A percentile compares a stretch with the other conserved stretches of the same genome.
phyloP scores from a whole-genome alignment of 2,797 vertebrate species.

The Rhinoraja longicauda region DNA sequence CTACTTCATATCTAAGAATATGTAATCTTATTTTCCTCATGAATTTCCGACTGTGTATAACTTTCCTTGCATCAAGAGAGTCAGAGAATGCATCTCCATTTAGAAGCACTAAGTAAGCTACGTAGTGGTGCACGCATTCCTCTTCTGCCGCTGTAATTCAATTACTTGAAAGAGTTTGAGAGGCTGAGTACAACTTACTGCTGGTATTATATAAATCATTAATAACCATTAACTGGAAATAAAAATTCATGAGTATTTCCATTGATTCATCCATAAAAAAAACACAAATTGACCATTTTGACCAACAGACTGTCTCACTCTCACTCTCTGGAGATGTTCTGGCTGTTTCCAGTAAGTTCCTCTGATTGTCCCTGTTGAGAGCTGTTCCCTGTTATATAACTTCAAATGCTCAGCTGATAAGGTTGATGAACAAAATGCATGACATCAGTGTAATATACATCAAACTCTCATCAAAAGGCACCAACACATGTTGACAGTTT shows the following conservation, averaged over 20 bases:
- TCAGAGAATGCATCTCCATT: not conserved
- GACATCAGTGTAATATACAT: not conserved
- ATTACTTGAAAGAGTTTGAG: too few relatives aligned
- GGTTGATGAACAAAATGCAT: not conserved
- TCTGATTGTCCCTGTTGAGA: not conserved
- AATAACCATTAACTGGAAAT: too few relatives aligned
- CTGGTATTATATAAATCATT: too few relatives aligned
- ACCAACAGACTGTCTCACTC: not conserved
- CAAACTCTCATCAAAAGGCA: constrained; percentile 20
- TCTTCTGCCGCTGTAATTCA: too few relatives aligned
- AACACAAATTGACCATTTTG: not conserved
- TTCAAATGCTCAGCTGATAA: not conserved
- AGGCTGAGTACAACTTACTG: too few relatives aligned
- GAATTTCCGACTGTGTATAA: not conserved
- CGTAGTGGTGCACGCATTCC: too few relatives aligned
- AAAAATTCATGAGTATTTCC: not conserved
- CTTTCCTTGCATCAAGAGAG: not conserved
- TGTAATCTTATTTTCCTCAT: not conserved
- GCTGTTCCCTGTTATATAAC: not conserved
- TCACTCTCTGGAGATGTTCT: not conserved
- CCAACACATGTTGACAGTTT: not conserved
- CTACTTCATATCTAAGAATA: not conserved
- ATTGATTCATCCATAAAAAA: not conserved
- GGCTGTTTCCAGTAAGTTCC: not conserved
- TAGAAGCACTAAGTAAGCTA: too few relatives aligned